Conservation (phyloP, 2,113 vertebrate species). For the Dolichotis patagonum region DNA sequence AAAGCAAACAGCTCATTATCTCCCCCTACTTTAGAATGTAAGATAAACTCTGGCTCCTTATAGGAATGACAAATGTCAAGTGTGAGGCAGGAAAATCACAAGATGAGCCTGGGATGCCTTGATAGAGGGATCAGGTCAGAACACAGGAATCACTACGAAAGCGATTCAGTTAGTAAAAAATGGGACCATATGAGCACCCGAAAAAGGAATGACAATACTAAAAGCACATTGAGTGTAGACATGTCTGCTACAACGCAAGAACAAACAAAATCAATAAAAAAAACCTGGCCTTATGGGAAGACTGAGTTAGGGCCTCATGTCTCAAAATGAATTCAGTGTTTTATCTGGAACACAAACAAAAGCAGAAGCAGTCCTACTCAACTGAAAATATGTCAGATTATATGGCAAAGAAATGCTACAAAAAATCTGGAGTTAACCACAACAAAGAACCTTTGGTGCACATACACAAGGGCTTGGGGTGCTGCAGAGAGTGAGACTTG, state of each 20-base stretch:
- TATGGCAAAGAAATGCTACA: not conserved
- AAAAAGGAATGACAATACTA: not conserved
- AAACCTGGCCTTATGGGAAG: not conserved
- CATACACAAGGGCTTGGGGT: not conserved
- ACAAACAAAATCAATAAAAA: not conserved
- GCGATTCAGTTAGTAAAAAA: not conserved
- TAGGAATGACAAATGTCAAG: not conserved
- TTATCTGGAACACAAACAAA: not conserved
- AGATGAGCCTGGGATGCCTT: not conserved
- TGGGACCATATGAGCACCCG: not conserved
- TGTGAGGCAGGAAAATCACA: not conserved
- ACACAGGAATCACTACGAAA: not conserved
- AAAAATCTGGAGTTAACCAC: not conserved
- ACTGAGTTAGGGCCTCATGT: not conserved
- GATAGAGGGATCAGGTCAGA: not conserved
- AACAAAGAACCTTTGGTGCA: not conserved
- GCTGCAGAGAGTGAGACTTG: not conserved
- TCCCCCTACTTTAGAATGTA: not conserved
- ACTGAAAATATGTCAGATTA: conserved; percentile 23
- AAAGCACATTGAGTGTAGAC: not conserved
- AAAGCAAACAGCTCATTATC: not conserved
- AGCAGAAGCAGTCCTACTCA: not conserved
- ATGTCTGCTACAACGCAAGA: not conserved
- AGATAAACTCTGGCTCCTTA: not conserved
- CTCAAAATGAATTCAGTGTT: not conserved